Evolutionary conservation across 2,797 vertebrate species (phyloP).

Genomic region (Amblyraja radiata): DNA sequence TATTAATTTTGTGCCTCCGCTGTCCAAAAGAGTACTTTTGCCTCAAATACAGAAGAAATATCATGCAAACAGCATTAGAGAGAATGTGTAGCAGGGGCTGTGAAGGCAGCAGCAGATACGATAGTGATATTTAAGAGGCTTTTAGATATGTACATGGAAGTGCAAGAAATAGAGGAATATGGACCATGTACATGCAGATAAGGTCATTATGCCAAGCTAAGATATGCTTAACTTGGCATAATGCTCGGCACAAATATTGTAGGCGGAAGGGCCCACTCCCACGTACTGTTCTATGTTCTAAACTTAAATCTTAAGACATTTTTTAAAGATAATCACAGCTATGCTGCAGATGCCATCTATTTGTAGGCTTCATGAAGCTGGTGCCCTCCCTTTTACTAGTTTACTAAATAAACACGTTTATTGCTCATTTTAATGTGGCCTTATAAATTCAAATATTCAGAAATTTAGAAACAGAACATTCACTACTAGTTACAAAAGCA

Average conservation of each 20-base stretch:
- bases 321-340: no score
- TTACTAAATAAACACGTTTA: neutral
- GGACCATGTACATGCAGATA: no score
- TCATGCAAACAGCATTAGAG: neutral
- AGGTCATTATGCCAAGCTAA: no score
- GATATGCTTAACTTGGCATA: no score
- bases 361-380: neutral
- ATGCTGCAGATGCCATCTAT: neutral
- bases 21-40: neutral
- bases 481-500: neutral
- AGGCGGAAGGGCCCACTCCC: no score
- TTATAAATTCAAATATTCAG: neutral
- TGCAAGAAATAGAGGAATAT: no score
- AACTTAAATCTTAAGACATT: neutral
- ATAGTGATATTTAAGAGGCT: no score
- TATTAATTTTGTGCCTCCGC: neutral
- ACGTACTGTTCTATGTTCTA: no score
- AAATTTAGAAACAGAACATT: neutral
- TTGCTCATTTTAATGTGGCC: neutral
- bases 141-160: no score
- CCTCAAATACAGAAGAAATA: neutral
- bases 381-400: neutral
- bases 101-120: no score
- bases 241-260: no score
- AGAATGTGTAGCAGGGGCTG: no score